Conservation (phyloP, 1,140 invertebrate genomes). For the Sycophila sp. region DNA sequence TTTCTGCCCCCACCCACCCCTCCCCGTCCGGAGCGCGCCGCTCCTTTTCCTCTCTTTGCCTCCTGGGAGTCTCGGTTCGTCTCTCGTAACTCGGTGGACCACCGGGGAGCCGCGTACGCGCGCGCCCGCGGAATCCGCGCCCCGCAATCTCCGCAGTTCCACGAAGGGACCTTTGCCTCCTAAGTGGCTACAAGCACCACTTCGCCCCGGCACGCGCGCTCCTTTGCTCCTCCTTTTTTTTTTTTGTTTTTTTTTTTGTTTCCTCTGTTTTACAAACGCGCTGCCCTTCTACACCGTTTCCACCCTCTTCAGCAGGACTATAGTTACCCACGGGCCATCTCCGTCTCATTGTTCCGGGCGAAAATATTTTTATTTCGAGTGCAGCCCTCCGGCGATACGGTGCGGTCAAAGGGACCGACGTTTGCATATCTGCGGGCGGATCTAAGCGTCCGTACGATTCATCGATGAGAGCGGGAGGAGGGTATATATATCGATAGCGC, state of each 20-base stretch:
- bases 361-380: conserved; percentile 27
- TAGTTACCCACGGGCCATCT: neutral
- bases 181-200: conserved; percentile 24
- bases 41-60: conserved; percentile 25
- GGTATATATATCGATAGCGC: neutral
- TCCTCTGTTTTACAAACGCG: too few relatives aligned
- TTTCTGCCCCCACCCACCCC: conserved; percentile 10
- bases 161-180: conserved; percentile 21
- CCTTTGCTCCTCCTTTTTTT: neutral
- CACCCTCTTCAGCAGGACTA: too few relatives aligned
- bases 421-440: neutral
- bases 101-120: conserved; percentile 26
- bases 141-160: conserved; percentile 27
- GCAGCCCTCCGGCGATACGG: neutral
- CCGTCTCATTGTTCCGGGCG: neutral
- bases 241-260: too few relatives aligned
- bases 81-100: conserved; percentile 31
- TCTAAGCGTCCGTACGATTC: neutral
- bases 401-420: too few relatives aligned
- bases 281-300: neutral
- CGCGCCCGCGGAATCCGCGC: conserved; percentile 9
- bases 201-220: neutral
- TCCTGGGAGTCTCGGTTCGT: conserved; percentile 19
- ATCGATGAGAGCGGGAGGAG: neutral
- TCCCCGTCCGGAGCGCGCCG: neutral